Evolutionary conservation across 2,797 vertebrate genomes (phyloP).

Genomic region (Sternarchorhynchus goeldii): DNA sequence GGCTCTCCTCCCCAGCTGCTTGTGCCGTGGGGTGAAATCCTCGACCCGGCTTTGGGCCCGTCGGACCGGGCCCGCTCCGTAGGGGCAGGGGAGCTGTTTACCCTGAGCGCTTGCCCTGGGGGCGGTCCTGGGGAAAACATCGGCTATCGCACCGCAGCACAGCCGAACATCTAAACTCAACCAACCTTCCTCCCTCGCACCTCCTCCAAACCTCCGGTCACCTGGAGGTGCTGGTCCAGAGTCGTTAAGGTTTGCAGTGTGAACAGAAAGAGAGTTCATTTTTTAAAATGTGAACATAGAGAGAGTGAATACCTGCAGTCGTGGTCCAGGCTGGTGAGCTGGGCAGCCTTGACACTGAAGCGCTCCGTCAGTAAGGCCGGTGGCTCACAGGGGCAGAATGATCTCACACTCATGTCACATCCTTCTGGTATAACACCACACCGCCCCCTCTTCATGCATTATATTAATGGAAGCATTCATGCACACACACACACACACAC

Average conservation of each 20-base stretch:
- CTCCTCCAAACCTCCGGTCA: neutral
- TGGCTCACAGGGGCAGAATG: constrained; percentile 54
- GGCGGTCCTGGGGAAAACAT: constrained; percentile 15
- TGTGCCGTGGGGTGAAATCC: constrained; percentile 24
- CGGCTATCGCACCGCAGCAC: neutral
- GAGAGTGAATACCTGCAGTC: neutral
- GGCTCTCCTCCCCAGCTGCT: constrained; percentile 72
- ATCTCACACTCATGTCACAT: constrained; percentile 62
- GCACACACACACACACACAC: constrained; percentile 45
- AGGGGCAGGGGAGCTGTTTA: constrained; percentile 36
- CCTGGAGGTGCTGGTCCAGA: neutral
- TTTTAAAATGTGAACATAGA: neutral
- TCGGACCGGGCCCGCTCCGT: constrained; percentile 27
- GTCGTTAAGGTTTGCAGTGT: neutral
- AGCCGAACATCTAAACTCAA: constrained; percentile 6
- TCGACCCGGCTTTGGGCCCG: constrained; percentile 1
- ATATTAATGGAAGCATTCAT: constrained; percentile 50
- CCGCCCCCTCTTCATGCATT: constrained; percentile 53
- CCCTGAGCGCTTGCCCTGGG: constrained; percentile 44
- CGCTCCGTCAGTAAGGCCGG: constrained; percentile 59
- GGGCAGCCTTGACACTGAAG: constrained; percentile 54
- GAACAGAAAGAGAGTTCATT: neutral
- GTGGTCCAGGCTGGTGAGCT: neutral
- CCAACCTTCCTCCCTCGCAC: too few species aligned
- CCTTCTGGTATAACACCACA: constrained; percentile 53